Evolutionary conservation across 2,888 invertebrate species (phyloP).

Genomic region (Platycheirus rosarum): DNA sequence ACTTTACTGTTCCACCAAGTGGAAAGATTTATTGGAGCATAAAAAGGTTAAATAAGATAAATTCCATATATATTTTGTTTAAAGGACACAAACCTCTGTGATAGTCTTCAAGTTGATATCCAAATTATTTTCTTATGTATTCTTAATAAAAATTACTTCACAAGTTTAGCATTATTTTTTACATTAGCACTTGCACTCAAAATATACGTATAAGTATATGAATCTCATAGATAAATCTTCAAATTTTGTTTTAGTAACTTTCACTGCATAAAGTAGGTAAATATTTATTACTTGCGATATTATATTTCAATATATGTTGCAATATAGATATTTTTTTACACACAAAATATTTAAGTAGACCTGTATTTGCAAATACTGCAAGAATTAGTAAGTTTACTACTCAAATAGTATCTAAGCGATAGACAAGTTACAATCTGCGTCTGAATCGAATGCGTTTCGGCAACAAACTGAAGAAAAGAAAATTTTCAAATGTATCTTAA

Average conservation of each 20-base stretch:
- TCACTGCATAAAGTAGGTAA: conserved; percentile 39
- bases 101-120: conserved; percentile 54
- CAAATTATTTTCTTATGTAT: conserved; percentile 37
- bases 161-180: conserved; percentile 54
- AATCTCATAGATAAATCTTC: conserved; percentile 4
- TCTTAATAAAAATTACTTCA: conserved; percentile 33
- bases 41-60: conserved; percentile 44
- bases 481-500: conserved; percentile 76
- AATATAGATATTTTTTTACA: conserved; percentile 21
- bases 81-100: conserved; percentile 49
- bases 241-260: conserved; percentile 32
- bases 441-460: conserved; percentile 82
- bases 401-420: conserved; percentile 36
- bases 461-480: conserved; percentile 82
- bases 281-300: conserved; percentile 18
- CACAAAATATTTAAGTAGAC: conserved; percentile 10
- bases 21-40: conserved; percentile 70
- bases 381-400: conserved; percentile 47
- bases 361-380: too few relatives aligned
- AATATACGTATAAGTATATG: conserved; percentile 17
- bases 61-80: too few relatives aligned
- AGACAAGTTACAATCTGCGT: conserved; percentile 76
- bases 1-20: conserved; percentile 44
- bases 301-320: conserved; percentile 43
- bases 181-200: conserved; percentile 50